Conservation (phyloP, 1,140 invertebrate genomes). For the Trichonephila inaurata region DNA sequence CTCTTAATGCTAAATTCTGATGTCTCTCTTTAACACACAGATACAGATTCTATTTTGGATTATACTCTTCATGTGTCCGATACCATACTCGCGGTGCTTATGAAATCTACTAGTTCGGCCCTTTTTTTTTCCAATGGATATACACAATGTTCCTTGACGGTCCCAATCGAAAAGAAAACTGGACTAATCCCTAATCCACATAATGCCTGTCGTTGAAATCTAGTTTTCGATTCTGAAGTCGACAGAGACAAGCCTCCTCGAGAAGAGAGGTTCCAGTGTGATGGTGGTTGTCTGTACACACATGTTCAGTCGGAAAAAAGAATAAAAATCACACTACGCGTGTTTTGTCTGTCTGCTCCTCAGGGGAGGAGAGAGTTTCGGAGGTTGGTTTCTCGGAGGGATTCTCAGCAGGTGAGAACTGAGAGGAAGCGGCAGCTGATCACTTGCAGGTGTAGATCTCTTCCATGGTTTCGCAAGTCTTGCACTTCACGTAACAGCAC, state of each 20-base stretch:
- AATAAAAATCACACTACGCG: background rate
- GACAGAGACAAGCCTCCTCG: background rate
- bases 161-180: no score
- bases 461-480: slow-evolving; percentile 83
- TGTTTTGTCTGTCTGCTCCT: background rate
- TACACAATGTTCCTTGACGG: no score
- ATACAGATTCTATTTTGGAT: no score
- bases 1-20: no score
- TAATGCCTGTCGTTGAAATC: background rate
- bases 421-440: slow-evolving; percentile 61
- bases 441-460: slow-evolving; percentile 85
- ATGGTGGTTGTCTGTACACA: background rate
- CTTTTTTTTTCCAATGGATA: no score
- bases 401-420: background rate
- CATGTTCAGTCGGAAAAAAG: background rate
- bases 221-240: background rate
- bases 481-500: slow-evolving; percentile 86
- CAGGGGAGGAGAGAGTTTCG: background rate
- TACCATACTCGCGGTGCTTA: no score
- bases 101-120: no score
- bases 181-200: background rate
- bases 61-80: no score
- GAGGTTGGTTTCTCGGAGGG: background rate
- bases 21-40: no score
- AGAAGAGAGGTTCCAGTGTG: background rate